Percentiles rank a stretch among this genome's conserved stretches.
Evolutionary conservation across 2,888 invertebrate genomes (phyloP).

Genomic region (Gasteruption jaculator): DNA sequence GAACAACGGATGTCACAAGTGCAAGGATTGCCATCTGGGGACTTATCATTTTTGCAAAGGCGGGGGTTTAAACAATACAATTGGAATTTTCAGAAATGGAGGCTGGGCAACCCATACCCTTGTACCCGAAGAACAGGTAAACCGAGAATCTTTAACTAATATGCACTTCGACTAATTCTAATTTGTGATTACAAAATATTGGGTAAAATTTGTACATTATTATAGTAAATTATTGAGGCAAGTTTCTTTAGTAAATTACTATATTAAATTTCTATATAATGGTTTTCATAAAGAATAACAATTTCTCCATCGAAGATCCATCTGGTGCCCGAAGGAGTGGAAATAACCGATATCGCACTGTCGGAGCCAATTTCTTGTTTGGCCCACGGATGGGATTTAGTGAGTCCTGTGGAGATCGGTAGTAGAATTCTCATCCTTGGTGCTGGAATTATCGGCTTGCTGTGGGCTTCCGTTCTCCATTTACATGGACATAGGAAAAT

Average conservation of each 20-base stretch:
- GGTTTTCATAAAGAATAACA: neutral
- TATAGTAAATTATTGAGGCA: too few relatives aligned
- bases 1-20: slow-evolving; percentile 62
- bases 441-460: slow-evolving; percentile 67
- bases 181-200: too few relatives aligned
- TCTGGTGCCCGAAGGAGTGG: slow-evolving; percentile 36
- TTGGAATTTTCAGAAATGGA: slow-evolving; percentile 64
- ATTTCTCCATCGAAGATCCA: slow-evolving; percentile 31
- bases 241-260: too few relatives aligned
- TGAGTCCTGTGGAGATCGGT: slow-evolving; percentile 61
- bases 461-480: slow-evolving; percentile 65
- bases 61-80: slow-evolving; percentile 61
- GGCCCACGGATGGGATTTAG: slow-evolving; percentile 64
- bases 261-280: too few relatives aligned
- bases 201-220: too few relatives aligned
- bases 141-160: neutral
- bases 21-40: slow-evolving; percentile 61
- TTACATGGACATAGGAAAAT: slow-evolving; percentile 63
- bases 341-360: slow-evolving; percentile 56
- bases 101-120: slow-evolving; percentile 67
- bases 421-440: slow-evolving; percentile 62
- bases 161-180: neutral
- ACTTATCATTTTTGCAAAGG: slow-evolving; percentile 62
- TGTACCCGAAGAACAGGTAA: slow-evolving; percentile 62
- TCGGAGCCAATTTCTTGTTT: slow-evolving; percentile 69